Evolutionary conservation across 2,797 vertebrate species (phyloP), one percentile per base, ranked within the genome.

Genomic region (Cichlasoma orientale): DNA sequence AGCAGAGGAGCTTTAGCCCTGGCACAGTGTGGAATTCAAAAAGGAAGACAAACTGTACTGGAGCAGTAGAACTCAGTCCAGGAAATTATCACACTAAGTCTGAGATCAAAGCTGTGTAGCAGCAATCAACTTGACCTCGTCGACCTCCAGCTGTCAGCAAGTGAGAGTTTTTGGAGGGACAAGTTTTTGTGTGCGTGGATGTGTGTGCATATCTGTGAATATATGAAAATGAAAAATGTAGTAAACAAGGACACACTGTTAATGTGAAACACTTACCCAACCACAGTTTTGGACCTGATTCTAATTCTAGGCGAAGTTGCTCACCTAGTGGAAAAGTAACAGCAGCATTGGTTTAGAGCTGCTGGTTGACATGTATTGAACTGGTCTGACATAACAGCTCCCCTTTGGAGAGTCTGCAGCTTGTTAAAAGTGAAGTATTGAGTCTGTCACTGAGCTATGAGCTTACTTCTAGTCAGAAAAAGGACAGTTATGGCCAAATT

Each of bases 61-160:
- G 18, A 68, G 66, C 18, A 25, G 56, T 25, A 55, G 27, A 61
- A 68, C 44, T 70, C 38, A 55, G 53, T 44, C 68, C 68, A 68
- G 55, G 63, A 87, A 83, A 85, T 79, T 16, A 84, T 79, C 56
- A 59, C 56, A 69, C 55, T 16, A 23, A 77, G 80, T 78, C 82
- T 68, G 53, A 79, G 75, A 89, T 92, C 84, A 93, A 90, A 90
- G 80, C 74, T 31, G 38, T 76, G 36, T 47, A 81, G 72, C 58
- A 72, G 78, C 68, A 73, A 73, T 75, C 68, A 58, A 47, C 79
- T 84, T 86, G 80, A 90, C 82, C 89, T 4, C 12, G 56, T 83
- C 63, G 61, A 90, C 87, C 82, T 82, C 36, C 72, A 86, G 76
- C 73, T 84, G 83, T 88, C 80, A 79, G 66, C 75, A 74, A 78